Conservation (phyloP, 2,797 vertebrate species). For the Gambusia yucatana region DNA sequence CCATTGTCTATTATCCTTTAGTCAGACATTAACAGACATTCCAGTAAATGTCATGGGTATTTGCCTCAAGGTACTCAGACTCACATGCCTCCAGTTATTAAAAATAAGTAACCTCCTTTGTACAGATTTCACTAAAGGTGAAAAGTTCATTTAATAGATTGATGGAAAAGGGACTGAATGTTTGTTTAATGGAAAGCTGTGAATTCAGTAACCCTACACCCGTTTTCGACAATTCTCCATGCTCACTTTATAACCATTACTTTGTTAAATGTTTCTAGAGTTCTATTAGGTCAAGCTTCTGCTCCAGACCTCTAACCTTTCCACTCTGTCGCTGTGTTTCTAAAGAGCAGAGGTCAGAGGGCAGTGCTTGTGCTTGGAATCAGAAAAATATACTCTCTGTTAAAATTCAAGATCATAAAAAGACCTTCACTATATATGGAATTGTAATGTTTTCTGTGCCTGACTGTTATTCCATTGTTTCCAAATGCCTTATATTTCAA, state of each 20-base stretch:
- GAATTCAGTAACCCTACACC: constrained; percentile 15
- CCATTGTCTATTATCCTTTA: constrained; percentile 45
- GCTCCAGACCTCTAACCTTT: constrained; percentile 49
- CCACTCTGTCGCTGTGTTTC: constrained; percentile 40
- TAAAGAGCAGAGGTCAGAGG: constrained; percentile 41
- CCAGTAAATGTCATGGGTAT: constrained; percentile 36
- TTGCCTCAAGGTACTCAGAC: constrained; percentile 22
- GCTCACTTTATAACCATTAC: constrained; percentile 32
- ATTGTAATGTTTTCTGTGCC: neutral
- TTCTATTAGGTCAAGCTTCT: constrained; percentile 8
- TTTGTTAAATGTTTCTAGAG: constrained; percentile 48
- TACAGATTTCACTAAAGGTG: neutral
- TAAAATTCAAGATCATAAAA: neutral
- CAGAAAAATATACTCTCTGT: neutral
- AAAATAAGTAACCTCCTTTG: constrained; percentile 13
- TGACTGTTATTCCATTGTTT: neutral
- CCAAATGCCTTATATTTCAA: neutral
- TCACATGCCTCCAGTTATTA: constrained; percentile 27
- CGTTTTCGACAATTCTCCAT: constrained; percentile 18
- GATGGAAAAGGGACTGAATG: neutral
- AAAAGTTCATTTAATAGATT: neutral
- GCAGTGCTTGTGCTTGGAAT: constrained; percentile 18
- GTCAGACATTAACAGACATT: constrained; percentile 49
- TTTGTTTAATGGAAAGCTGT: neutral
- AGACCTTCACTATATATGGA: neutral